Evolutionary conservation across 2,888 invertebrate genomes (phyloP).

Genomic region (Frankliniella intonsa): DNA sequence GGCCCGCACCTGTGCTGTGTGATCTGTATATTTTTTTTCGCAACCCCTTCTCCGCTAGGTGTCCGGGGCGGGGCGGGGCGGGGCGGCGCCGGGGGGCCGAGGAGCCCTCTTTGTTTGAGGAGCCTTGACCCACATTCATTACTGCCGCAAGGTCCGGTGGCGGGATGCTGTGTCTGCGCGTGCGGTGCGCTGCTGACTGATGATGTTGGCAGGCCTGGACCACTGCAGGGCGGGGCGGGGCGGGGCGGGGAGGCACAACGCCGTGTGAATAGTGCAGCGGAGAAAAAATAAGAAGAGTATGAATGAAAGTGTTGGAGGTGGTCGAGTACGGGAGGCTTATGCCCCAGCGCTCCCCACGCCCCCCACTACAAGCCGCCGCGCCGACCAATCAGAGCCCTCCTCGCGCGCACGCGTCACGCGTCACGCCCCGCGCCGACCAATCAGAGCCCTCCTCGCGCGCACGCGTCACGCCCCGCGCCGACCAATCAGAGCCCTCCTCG

Average conservation of each 20-base stretch:
- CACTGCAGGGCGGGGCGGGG: too few species aligned
- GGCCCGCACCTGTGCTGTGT: too few species aligned
- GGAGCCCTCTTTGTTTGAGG: background rate
- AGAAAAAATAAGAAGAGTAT: too few species aligned
- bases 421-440: background rate
- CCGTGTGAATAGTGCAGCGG: too few species aligned
- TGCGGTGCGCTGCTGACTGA: background rate
- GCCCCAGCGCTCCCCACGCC: too few species aligned
- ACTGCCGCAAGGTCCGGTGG: background rate
- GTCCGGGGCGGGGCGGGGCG: background rate
- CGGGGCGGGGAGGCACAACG: too few species aligned
- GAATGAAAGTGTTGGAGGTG: too few species aligned
- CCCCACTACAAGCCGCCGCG: background rate
- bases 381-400: background rate
- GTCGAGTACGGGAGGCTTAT: too few species aligned
- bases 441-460: background rate
- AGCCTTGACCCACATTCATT: slow-evolving; percentile 11
- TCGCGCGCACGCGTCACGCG: background rate
- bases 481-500: background rate
- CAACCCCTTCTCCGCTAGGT: background rate
- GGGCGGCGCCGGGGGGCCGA: background rate
- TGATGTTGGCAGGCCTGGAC: background rate
- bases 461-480: background rate
- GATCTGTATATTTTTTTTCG: background rate
- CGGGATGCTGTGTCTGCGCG: background rate